These are phyloP conservation scores for Netelia inedita DNA, from an alignment of 2,888 invertebrate genomes.

Conservation along the genomic window DNA sequence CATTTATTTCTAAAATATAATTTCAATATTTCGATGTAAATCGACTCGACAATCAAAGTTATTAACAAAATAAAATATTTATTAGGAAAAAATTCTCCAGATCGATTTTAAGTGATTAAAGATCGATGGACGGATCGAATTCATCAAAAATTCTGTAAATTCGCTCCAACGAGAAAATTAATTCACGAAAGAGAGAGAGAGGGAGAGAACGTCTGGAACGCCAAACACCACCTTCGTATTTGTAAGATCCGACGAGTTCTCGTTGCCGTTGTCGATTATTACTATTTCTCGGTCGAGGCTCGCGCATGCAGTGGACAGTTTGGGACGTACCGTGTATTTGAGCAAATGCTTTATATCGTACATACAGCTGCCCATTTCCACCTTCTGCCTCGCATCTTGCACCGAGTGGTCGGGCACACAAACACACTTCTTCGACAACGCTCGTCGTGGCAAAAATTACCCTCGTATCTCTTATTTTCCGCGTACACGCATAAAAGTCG, in stretches of 20 bases:
- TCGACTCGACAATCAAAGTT: too few relatives aligned
- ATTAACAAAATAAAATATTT: too few relatives aligned
- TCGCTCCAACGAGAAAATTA: neutral
- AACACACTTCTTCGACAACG: constrained; percentile 27
- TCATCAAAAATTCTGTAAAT: neutral
- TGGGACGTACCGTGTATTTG: constrained; percentile 15
- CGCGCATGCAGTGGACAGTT: constrained; percentile 36
- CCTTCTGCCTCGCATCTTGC: constrained; percentile 37
- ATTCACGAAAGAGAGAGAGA: constrained; percentile 3
- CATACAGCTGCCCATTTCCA: constrained; percentile 62
- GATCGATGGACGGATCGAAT: too few relatives aligned
- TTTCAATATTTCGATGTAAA: too few relatives aligned
- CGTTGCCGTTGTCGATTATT: constrained; percentile 34
- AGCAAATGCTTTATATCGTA: constrained; percentile 43
- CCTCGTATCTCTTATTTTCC: constrained; percentile 57
- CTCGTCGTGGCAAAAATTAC: constrained; percentile 52
- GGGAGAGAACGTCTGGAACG: neutral
- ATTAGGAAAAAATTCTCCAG: too few relatives aligned
- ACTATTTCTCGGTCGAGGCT: constrained; percentile 8
- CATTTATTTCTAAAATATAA: too few relatives aligned
- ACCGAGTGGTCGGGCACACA: constrained; percentile 1
- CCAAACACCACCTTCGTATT: neutral
- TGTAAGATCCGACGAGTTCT: neutral
- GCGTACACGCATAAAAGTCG: constrained; percentile 64
- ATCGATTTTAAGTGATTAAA: too few relatives aligned